A percentile compares a stretch with the other conserved stretches of the same genome.
These are phyloP conservation scores for Fopius arisanus DNA, from an alignment of 1,140 invertebrate species.

Conservation along the genomic window DNA sequence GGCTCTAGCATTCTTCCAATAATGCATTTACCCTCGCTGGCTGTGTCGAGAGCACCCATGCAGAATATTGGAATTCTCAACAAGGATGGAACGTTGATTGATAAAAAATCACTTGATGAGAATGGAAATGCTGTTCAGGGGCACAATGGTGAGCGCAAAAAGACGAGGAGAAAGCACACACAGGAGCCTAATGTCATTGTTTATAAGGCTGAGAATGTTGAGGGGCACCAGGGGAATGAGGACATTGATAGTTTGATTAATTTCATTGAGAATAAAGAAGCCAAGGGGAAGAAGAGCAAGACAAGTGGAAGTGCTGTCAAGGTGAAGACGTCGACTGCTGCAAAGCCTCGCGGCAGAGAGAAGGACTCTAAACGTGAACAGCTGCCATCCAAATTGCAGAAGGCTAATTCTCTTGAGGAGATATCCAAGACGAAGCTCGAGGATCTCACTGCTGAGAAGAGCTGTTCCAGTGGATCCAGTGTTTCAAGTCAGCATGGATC, in stretches of 20 bases:
- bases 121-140: slow-evolving; percentile 72
- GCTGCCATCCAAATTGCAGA: slow-evolving; percentile 66
- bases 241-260: slow-evolving; percentile 66
- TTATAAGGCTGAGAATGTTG: slow-evolving; percentile 70
- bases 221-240: slow-evolving; percentile 70
- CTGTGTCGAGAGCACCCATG: not conserved
- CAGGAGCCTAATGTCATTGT: slow-evolving; percentile 72
- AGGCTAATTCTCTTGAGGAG: slow-evolving; percentile 75
- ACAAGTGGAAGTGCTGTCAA: slow-evolving; percentile 48
- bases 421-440: slow-evolving; percentile 75
- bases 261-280: slow-evolving; percentile 65
- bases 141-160: slow-evolving; percentile 62
- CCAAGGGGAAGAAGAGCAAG: slow-evolving; percentile 59
- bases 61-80: not conserved
- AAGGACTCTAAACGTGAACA: slow-evolving; percentile 61
- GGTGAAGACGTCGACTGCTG: slow-evolving; percentile 53
- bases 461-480: slow-evolving; percentile 54
- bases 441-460: slow-evolving; percentile 68
- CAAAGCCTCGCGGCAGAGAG: slow-evolving; percentile 58
- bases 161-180: slow-evolving; percentile 65
- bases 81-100: slow-evolving; percentile 26
- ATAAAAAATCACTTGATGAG: slow-evolving; percentile 72
- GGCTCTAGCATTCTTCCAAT: slow-evolving; percentile 46
- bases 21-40: slow-evolving; percentile 48
- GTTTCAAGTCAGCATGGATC: slow-evolving; percentile 59